These are phyloP conservation scores for Pterostichus niger DNA, from an alignment of 2,888 invertebrate genomes.

Conservation along the genomic window DNA sequence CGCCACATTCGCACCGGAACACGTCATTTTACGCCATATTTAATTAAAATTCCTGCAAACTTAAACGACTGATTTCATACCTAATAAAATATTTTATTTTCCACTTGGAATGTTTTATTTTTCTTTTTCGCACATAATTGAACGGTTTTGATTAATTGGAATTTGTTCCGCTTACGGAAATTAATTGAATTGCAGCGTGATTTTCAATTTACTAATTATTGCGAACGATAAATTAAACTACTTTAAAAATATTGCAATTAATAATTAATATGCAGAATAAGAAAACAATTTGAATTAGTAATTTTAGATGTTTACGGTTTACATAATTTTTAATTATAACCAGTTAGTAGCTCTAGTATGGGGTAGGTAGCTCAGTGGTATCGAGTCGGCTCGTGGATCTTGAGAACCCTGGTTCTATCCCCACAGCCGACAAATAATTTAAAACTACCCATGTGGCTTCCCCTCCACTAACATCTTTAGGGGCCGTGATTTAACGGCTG, in stretches of 20 bases:
- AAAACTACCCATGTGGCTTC: too few relatives aligned
- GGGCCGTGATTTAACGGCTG: too few relatives aligned
- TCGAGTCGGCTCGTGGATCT: too few relatives aligned
- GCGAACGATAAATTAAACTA: slow-evolving; percentile 38
- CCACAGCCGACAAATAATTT: too few relatives aligned
- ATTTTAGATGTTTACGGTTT: slow-evolving; percentile 18
- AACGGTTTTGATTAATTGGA: slow-evolving; percentile 19
- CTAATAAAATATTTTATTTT: slow-evolving; percentile 48
- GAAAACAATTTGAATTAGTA: slow-evolving; percentile 1
- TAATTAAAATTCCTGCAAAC: slow-evolving; percentile 47
- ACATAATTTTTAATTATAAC: slow-evolving; percentile 18
- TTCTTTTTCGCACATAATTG: slow-evolving; percentile 21
- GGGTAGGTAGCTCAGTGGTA: too few relatives aligned
- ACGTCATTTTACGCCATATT: slow-evolving; percentile 50
- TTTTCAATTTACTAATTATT: slow-evolving; percentile 42
- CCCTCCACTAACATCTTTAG: too few relatives aligned
- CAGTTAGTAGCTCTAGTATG: neutral
- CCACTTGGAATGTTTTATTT: slow-evolving; percentile 17
- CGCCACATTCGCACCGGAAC: slow-evolving; percentile 15
- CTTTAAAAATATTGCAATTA: slow-evolving; percentile 29
- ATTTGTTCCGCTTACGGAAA: slow-evolving; percentile 4
- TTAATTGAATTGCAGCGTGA: slow-evolving; percentile 28
- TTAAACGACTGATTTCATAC: slow-evolving; percentile 41
- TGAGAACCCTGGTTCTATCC: too few relatives aligned
- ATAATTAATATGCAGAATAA: slow-evolving; percentile 6